Conservation (phyloP, 2,113 vertebrate genomes). For the Oxyruncus cristatus region DNA sequence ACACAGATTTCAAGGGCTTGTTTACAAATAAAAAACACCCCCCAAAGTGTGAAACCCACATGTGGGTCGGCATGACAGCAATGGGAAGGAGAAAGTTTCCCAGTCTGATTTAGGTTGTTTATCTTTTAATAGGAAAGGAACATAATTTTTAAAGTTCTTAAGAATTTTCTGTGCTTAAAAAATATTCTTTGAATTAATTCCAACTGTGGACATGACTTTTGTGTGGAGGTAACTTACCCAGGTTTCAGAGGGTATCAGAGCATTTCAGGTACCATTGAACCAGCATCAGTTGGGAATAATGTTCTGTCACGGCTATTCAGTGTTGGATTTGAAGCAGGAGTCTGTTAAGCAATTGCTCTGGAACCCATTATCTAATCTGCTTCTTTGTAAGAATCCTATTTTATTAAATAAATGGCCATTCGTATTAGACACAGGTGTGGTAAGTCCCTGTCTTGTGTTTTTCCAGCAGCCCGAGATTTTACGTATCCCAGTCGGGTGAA, state of each 20-base stretch:
- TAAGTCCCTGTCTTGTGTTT: neutral
- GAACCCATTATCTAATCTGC: neutral
- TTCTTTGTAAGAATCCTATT: neutral
- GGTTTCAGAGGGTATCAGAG: neutral
- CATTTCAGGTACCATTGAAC: neutral
- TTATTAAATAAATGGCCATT: neutral
- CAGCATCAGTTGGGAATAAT: neutral
- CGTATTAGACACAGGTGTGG: neutral
- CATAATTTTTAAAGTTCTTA: neutral
- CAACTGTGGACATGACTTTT: neutral
- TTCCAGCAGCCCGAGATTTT: neutral
- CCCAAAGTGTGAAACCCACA: accelerated
- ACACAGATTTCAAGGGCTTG: neutral
- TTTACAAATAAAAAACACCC: neutral
- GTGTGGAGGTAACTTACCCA: accelerated
- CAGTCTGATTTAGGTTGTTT: neutral
- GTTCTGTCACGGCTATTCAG: neutral
- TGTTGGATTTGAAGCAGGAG: neutral
- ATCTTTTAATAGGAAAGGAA: neutral
- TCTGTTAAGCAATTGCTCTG: neutral
- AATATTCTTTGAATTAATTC: neutral
- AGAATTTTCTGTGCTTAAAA: neutral
- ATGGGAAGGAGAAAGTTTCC: neutral
- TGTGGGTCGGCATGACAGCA: neutral
- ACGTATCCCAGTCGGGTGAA: neutral